A percentile compares a stretch with the other conserved stretches of the same genome.
phyloP scores from a whole-genome alignment of 1,140 invertebrate species.

The Leptopilina clavipes region DNA sequence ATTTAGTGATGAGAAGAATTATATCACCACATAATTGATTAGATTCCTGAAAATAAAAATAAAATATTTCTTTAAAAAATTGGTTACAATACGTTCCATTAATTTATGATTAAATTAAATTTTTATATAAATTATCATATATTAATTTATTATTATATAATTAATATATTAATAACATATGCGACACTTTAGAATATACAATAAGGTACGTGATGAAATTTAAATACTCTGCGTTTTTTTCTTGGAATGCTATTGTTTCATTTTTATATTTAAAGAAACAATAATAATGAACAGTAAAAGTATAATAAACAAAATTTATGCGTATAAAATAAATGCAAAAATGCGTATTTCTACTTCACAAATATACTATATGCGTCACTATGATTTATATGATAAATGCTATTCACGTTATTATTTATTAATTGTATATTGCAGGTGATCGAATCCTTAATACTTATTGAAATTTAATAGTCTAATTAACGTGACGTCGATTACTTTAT shows the following conservation, averaged over 20 bases:
- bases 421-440: background rate
- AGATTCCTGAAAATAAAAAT: too few species aligned
- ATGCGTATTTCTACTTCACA: background rate
- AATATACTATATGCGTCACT: background rate
- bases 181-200: background rate
- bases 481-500: conserved; percentile 6
- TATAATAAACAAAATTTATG: too few species aligned
- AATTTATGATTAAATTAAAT: too few species aligned
- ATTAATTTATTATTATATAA: too few species aligned
- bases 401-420: too few species aligned
- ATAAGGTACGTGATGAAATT: background rate
- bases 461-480: conserved; percentile 5
- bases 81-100: too few species aligned
- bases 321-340: too few species aligned
- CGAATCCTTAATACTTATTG: background rate
- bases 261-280: background rate
- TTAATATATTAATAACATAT: background rate
- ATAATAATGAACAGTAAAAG: background rate
- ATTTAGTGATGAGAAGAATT: too few species aligned
- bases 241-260: background rate
- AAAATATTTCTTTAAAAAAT: too few species aligned
- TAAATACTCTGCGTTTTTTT: background rate
- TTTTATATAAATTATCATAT: too few species aligned
- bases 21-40: too few species aligned
- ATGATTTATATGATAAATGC: too few species aligned